Percentiles rank a stretch among this genome's conserved stretches.
These are phyloP conservation scores for Scyliorhinus canicula DNA, from an alignment of 2,797 vertebrate genomes.

Conservation along the genomic window DNA sequence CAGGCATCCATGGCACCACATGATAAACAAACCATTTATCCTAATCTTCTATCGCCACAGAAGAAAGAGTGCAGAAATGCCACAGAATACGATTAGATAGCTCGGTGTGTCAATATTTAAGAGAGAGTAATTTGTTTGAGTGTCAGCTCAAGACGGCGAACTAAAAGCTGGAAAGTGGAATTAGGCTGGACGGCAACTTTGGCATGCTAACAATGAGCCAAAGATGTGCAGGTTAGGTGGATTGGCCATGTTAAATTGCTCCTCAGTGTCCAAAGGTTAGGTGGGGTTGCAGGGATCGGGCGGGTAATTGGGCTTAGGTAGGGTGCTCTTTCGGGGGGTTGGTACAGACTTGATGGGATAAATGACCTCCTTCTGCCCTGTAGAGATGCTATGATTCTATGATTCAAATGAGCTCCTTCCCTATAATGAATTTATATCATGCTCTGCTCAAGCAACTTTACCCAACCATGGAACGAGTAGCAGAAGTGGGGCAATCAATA, in stretches of 20 bases:
- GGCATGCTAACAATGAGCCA: too few relatives aligned
- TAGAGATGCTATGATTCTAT: too few relatives aligned
- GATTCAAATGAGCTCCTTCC: background rate
- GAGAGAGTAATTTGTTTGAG: background rate
- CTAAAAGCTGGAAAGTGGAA: background rate
- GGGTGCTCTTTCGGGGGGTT: too few relatives aligned
- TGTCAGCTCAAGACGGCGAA: background rate
- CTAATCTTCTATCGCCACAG: conserved; percentile 33
- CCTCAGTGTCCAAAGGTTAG: too few relatives aligned
- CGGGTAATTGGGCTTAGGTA: too few relatives aligned
- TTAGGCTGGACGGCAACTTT: background rate
- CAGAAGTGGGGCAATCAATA: background rate
- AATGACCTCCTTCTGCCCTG: too few relatives aligned
- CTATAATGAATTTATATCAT: background rate
- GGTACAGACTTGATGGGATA: too few relatives aligned
- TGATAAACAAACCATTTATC: conserved; percentile 40
- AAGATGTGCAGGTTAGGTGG: too few relatives aligned
- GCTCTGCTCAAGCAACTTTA: background rate
- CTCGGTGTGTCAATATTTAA: background rate
- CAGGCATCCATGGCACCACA: conserved; percentile 28
- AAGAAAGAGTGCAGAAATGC: background rate
- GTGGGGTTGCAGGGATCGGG: too few relatives aligned
- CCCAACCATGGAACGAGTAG: background rate
- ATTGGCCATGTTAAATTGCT: too few relatives aligned
- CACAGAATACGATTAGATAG: background rate